phyloP scores from a whole-genome alignment of 2,113 vertebrate genomes.

The Sander lucioperca region DNA sequence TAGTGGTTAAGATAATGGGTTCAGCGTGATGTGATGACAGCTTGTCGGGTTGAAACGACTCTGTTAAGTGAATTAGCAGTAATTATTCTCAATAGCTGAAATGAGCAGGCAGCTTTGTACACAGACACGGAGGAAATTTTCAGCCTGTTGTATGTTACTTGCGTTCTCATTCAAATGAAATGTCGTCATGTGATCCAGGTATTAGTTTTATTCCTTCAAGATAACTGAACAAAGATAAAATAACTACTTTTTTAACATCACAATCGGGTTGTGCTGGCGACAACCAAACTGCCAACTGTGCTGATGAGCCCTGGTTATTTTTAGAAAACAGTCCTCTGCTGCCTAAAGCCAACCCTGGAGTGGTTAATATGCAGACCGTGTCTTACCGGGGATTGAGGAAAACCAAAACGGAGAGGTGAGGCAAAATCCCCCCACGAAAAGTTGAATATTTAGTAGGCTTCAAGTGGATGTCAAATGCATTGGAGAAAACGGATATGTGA shows the following conservation, averaged over 20 bases:
- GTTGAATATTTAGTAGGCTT: slow-evolving; percentile 55
- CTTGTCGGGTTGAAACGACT: slow-evolving; percentile 45
- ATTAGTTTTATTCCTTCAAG: background rate
- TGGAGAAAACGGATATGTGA: slow-evolving; percentile 17
- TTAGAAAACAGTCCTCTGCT: slow-evolving; percentile 40
- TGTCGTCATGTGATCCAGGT: background rate
- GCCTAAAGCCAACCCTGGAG: slow-evolving; percentile 21
- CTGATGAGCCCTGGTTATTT: slow-evolving; percentile 40
- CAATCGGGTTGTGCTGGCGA: background rate
- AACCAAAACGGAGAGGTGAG: slow-evolving; percentile 43
- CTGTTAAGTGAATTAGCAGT: slow-evolving; percentile 58
- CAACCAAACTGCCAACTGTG: slow-evolving; percentile 22
- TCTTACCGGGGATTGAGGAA: slow-evolving; percentile 45
- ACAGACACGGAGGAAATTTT: slow-evolving; percentile 24
- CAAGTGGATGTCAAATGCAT: slow-evolving; percentile 19
- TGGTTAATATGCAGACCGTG: slow-evolving; percentile 63
- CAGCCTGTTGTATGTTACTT: background rate
- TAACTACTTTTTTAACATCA: background rate
- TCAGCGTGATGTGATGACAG: slow-evolving; percentile 61
- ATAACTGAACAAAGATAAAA: slow-evolving; percentile 7
- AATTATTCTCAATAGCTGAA: slow-evolving; percentile 60
- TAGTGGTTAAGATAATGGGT: slow-evolving; percentile 51
- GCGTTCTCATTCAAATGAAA: slow-evolving; percentile 20
- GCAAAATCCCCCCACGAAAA: slow-evolving; percentile 43
- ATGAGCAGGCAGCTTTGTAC: slow-evolving; percentile 35